Conservation (phyloP, 2,113 vertebrate species). For the Promerops cafer region DNA sequence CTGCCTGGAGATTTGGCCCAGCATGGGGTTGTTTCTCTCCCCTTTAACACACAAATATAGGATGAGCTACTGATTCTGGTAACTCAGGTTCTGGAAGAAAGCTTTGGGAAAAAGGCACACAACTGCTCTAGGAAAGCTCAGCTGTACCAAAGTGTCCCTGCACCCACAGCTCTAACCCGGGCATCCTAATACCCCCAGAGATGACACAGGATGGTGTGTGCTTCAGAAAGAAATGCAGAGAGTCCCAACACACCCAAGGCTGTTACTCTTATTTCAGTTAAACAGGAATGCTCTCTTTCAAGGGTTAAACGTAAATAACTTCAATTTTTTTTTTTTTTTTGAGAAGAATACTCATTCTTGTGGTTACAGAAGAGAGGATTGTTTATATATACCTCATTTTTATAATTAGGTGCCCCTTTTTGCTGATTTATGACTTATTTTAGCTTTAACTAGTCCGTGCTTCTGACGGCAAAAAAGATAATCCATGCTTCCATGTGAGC, state of each 20-base stretch:
- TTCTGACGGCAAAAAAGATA: neutral
- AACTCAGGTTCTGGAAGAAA: neutral
- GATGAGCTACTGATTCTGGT: neutral
- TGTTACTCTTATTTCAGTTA: neutral
- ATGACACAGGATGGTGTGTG: neutral
- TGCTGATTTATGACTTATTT: slow-evolving; percentile 14
- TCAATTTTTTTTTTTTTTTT: neutral
- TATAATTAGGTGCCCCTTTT: neutral
- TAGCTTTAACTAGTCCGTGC: neutral
- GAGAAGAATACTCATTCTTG: neutral
- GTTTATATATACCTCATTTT: neutral
- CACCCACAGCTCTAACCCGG: neutral
- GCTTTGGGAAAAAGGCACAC: neutral
- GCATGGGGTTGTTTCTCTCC: neutral
- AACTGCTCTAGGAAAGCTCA: neutral
- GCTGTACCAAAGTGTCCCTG: neutral
- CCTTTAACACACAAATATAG: fast-evolving
- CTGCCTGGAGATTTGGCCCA: neutral
- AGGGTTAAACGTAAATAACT: neutral
- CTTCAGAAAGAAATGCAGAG: neutral
- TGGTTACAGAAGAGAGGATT: neutral
- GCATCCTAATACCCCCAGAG: neutral
- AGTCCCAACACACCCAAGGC: neutral
- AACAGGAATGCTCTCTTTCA: neutral
- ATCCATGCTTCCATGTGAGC: neutral